Conservation (phyloP, 2,113 vertebrate species). For the Melanostigma gelatinosum region DNA sequence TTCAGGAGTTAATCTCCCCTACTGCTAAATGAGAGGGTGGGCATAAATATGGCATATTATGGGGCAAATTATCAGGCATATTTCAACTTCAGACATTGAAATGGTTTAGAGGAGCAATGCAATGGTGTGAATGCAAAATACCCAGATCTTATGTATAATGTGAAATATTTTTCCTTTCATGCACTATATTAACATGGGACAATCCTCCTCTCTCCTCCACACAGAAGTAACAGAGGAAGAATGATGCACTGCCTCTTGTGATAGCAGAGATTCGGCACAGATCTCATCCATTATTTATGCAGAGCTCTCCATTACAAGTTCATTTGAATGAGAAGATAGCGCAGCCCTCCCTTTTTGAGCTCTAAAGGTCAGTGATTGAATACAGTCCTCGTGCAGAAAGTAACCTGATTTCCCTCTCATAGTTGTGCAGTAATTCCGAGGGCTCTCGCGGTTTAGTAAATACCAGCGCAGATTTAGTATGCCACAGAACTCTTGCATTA, state of each 20-base stretch:
- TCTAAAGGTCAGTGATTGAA: slow-evolving; percentile 80
- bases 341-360: slow-evolving; percentile 49
- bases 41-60: not conserved
- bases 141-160: no score
- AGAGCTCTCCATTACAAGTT: slow-evolving; percentile 75
- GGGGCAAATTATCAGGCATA: not conserved
- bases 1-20: not conserved
- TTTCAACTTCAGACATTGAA: not conserved
- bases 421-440: slow-evolving; percentile 42
- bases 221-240: slow-evolving; percentile 3
- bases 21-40: not conserved
- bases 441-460: slow-evolving; percentile 49
- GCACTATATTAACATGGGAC: not conserved
- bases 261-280: slow-evolving; percentile 54
- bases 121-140: not conserved
- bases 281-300: slow-evolving; percentile 80
- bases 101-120: not conserved
- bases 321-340: slow-evolving; percentile 74
- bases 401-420: slow-evolving; percentile 67
- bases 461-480: slow-evolving; percentile 51
- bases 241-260: slow-evolving; percentile 19
- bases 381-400: slow-evolving; percentile 69
- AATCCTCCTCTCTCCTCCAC: not conserved
- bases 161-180: not conserved
- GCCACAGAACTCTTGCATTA: slow-evolving; percentile 59